Conservation (phyloP, 2,797 vertebrate genomes). For the Cheirogaleus major region DNA sequence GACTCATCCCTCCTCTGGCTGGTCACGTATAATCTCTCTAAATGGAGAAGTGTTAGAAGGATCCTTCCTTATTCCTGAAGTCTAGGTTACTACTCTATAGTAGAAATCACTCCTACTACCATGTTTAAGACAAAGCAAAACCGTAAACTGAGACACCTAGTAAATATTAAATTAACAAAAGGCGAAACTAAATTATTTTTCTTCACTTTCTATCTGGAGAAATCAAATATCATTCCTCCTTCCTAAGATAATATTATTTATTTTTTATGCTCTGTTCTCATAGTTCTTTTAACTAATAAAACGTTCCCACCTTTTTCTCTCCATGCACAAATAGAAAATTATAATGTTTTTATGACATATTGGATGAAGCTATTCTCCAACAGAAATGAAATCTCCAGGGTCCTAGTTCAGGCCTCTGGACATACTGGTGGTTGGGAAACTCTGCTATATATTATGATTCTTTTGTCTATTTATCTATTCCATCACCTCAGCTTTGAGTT, state of each 20-base stretch:
- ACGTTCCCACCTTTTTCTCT: neutral
- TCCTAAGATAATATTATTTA: neutral
- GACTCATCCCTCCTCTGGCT: neutral
- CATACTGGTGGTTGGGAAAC: neutral
- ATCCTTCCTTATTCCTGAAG: neutral
- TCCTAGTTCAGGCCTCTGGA: neutral
- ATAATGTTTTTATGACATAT: neutral
- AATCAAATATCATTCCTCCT: neutral
- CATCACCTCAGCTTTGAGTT: neutral
- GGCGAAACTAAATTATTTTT: neutral
- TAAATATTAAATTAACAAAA: conserved; percentile 29
- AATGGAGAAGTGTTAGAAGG: neutral
- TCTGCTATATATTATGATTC: neutral
- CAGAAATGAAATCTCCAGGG: neutral
- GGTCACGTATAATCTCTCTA: neutral
- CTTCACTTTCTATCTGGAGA: neutral
- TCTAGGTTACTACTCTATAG: neutral
- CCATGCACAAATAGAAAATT: neutral
- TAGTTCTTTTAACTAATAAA: neutral
- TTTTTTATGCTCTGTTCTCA: neutral
- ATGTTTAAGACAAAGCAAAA: neutral
- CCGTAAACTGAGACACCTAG: neutral
- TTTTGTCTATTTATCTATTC: neutral
- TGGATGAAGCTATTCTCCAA: neutral
- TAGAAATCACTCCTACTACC: neutral